Conservation (phyloP, 2,888 invertebrate species). For the Thera britannica region DNA sequence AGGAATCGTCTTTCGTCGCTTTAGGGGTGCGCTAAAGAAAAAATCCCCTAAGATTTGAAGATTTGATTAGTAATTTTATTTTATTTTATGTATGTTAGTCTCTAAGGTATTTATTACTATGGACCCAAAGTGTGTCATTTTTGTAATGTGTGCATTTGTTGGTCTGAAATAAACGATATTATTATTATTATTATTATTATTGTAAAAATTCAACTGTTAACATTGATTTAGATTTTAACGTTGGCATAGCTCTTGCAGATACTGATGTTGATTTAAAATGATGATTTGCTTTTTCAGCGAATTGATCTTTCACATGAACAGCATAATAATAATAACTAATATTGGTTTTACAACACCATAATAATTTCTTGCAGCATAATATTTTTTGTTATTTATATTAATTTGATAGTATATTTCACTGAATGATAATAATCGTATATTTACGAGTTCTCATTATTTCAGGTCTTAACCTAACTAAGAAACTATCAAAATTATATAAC, state of each 20-base stretch:
- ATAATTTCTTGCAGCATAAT: constrained; percentile 37
- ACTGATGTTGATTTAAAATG: constrained; percentile 6
- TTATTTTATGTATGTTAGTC: no score
- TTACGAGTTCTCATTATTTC: constrained; percentile 4
- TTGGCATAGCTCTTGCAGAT: constrained; percentile 37
- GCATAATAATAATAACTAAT: constrained; percentile 18
- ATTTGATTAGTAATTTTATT: no score
- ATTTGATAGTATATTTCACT: constrained; percentile 17
- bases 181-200: no score
- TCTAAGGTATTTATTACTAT: no score
- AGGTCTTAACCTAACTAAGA: constrained; percentile 12
- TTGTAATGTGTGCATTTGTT: no score
- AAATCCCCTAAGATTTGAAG: no score
- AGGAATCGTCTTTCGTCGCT: no score
- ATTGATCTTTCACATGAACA: constrained; percentile 34
- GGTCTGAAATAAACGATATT: no score
- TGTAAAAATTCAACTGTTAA: constrained; percentile 17
- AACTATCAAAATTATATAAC: constrained; percentile 9
- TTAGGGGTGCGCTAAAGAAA: no score
- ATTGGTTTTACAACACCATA: constrained; percentile 23
- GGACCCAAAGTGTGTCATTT: no score
- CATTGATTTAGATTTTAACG: constrained; percentile 32
- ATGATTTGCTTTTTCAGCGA: constrained; percentile 22
- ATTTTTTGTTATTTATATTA: constrained; percentile 26
- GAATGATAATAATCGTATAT: constrained; percentile 3